Percentiles rank a stretch among this genome's conserved stretches.
Evolutionary conservation across 2,888 invertebrate genomes (phyloP).

Genomic region (Chymomyza caudatula): DNA sequence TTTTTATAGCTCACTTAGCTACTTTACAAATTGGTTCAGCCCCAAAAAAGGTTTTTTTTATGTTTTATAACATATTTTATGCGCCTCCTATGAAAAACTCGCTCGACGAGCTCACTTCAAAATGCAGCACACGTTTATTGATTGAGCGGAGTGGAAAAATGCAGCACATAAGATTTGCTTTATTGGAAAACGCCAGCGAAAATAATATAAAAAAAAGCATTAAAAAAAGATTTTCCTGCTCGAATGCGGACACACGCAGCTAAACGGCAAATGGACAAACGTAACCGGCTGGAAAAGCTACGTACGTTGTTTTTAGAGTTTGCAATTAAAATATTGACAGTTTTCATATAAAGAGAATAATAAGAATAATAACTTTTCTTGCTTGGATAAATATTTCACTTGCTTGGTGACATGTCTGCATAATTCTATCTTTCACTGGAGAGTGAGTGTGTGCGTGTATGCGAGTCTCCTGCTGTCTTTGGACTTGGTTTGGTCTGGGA

Average conservation of each 20-base stretch:
- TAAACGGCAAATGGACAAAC: not conserved
- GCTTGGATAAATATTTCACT: not conserved
- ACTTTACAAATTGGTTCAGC: slow-evolving; percentile 32
- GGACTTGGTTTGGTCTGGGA: slow-evolving; percentile 40
- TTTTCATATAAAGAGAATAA: slow-evolving; percentile 48
- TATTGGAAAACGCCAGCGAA: slow-evolving; percentile 63
- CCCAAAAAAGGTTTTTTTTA: slow-evolving; percentile 37
- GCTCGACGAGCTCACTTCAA: not conserved
- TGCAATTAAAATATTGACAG: slow-evolving; percentile 72
- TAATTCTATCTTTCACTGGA: not conserved
- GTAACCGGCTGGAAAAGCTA: not conserved
- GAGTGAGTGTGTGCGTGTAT: slow-evolving; percentile 6
- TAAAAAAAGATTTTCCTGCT: slow-evolving; percentile 19
- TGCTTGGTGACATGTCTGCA: slow-evolving; percentile 3
- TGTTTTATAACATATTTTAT: not conserved
- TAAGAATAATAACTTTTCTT: slow-evolving; percentile 59
- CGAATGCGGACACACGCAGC: slow-evolving; percentile 69
- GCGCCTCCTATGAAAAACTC: not conserved
- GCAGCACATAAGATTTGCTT: slow-evolving; percentile 68
- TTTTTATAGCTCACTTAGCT: slow-evolving; percentile 67
- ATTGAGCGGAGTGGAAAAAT: slow-evolving; percentile 33
- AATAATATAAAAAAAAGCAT: not conserved
- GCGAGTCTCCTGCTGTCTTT: slow-evolving; percentile 23
- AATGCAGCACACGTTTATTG: slow-evolving; percentile 3
- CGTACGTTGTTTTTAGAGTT: slow-evolving; percentile 11